Conservation (phyloP, 2,888 invertebrate genomes). For the Ochropleura leucogaster region DNA sequence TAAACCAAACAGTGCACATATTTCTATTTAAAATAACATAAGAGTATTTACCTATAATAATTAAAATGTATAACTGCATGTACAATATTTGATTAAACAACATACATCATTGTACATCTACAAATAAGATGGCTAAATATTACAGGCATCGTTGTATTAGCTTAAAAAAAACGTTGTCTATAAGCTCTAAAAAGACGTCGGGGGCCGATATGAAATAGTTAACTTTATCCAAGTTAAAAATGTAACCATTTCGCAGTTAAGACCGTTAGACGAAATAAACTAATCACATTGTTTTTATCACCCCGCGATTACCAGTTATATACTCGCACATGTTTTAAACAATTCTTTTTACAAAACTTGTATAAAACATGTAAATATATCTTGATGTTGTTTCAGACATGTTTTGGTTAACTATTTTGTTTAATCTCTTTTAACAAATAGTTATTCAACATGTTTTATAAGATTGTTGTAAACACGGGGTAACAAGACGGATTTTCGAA, state of each 20-base stretch:
- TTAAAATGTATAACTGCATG: slow-evolving; percentile 21
- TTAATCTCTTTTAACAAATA: not conserved
- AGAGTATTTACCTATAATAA: slow-evolving; percentile 53
- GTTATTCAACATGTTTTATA: not conserved
- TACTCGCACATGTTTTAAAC: not conserved
- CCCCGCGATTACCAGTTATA: not conserved
- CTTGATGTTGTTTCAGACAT: not conserved
- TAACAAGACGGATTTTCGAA: slow-evolving; percentile 1
- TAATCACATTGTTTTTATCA: not conserved
- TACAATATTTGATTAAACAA: slow-evolving; percentile 4
- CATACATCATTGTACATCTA: slow-evolving; percentile 4
- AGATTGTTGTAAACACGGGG: not conserved
- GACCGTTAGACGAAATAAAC: not conserved
- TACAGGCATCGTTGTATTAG: slow-evolving; percentile 15
- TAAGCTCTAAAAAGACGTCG: not conserved
- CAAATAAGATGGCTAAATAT: slow-evolving; percentile 4
- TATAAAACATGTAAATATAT: not conserved
- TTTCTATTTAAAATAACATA: slow-evolving; percentile 46
- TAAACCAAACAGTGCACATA: slow-evolving; percentile 53
- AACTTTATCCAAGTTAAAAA: not conserved
- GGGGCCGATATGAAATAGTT: not conserved
- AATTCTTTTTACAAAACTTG: not conserved
- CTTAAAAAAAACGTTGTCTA: slow-evolving; percentile 11
- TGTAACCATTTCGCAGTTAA: slow-evolving; percentile 4
- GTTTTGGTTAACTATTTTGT: not conserved